Evolutionary conservation across 2,888 invertebrate genomes (phyloP).

Genomic region (Eupithecia vulgata): DNA sequence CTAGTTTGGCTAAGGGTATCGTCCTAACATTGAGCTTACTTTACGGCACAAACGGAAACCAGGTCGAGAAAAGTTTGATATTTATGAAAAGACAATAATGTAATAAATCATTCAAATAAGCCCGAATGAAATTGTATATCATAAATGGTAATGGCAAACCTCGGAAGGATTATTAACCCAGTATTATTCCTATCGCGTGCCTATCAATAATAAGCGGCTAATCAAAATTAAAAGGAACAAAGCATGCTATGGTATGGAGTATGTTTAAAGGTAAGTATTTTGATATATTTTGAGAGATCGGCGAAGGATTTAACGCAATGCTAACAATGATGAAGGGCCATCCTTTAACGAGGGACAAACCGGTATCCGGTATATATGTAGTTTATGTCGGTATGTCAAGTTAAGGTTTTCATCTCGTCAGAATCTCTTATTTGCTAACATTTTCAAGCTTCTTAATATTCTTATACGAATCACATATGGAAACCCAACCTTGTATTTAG

Average conservation of each 20-base stretch:
- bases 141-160: constrained; percentile 31
- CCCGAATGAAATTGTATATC: constrained; percentile 29
- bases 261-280: not conserved
- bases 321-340: not conserved
- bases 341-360: not conserved
- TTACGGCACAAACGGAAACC: not conserved
- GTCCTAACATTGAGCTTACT: too few species aligned
- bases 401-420: not conserved
- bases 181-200: constrained; percentile 41
- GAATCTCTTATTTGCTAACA: not conserved
- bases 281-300: not conserved
- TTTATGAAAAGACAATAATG: constrained; percentile 16
- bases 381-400: not conserved
- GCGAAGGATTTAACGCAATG: not conserved
- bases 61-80: not conserved
- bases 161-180: constrained; percentile 32
- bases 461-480: not conserved
- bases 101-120: constrained; percentile 34
- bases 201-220: constrained; percentile 32
- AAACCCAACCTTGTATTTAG: not conserved
- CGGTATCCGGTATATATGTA: too few species aligned
- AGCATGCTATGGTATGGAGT: not conserved
- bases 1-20: too few species aligned
- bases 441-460: not conserved
- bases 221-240: constrained; percentile 28